A percentile compares a stretch with the other conserved stretches of the same genome.
phyloP scores from a whole-genome alignment of 2,113 vertebrate genomes.

The Aptenodytes patagonicus region DNA sequence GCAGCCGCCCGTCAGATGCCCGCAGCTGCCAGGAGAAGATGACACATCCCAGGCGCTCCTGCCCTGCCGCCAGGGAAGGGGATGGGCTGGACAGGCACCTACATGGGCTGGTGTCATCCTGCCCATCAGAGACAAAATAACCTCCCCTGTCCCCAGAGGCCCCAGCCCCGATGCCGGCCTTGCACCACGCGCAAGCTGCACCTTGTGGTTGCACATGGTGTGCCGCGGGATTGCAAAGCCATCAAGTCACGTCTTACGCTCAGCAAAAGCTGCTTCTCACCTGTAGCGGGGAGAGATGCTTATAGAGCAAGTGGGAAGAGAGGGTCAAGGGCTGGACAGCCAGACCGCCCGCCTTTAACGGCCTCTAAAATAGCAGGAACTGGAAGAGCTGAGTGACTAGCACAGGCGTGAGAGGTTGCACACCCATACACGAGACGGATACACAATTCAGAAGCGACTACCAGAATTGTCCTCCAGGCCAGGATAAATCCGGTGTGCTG shows the following conservation, averaged over 20 bases:
- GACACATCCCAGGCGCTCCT: not conserved
- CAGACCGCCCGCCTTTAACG: not conserved
- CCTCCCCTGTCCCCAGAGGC: not conserved
- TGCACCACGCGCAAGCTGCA: fast-evolving
- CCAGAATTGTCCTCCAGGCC: not conserved
- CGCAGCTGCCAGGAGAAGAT: not conserved
- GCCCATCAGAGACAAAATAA: not conserved
- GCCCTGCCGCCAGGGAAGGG: not conserved
- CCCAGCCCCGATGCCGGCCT: fast-evolving
- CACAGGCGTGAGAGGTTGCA: not conserved
- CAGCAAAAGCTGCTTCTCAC: slow-evolving; percentile 10
- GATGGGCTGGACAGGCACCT: not conserved
- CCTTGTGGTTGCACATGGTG: not conserved
- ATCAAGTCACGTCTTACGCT: fast-evolving
- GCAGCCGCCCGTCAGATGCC: not conserved
- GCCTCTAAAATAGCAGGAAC: not conserved
- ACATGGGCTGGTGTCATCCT: not conserved
- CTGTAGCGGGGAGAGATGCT: not conserved
- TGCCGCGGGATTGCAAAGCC: not conserved
- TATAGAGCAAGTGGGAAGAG: not conserved
- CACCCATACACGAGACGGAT: not conserved
- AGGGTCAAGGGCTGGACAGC: not conserved
- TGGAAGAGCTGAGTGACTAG: not conserved
- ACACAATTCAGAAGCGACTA: not conserved
- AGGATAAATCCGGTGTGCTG: not conserved